Percentiles rank a stretch among this genome's conserved stretches.
phyloP scores from a whole-genome alignment of 2,113 vertebrate species.

The Vidua chalybeata region DNA sequence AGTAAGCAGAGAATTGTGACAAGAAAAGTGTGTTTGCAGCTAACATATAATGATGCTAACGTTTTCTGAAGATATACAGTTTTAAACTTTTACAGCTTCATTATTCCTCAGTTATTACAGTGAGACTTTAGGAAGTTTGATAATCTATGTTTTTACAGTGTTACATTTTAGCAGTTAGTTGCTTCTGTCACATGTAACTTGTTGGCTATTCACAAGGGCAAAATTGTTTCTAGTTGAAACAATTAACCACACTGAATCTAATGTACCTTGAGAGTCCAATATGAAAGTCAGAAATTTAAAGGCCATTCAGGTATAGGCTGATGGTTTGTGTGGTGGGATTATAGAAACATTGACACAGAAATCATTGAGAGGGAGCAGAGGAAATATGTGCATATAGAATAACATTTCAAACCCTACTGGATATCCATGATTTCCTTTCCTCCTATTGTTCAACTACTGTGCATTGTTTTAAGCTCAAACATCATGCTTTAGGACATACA shows the following conservation, averaged over 20 bases:
- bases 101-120: background rate
- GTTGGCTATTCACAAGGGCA: background rate
- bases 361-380: background rate
- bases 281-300: background rate
- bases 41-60: background rate
- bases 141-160: background rate
- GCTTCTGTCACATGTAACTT: background rate
- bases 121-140: background rate
- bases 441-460: background rate
- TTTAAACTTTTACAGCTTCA: background rate
- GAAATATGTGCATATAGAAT: background rate
- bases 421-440: background rate
- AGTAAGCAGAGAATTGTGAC: accelerated
- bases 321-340: background rate
- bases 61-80: background rate
- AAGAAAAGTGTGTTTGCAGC: background rate
- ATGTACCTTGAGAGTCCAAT: background rate
- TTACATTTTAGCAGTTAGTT: background rate
- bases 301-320: background rate
- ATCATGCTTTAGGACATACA: background rate
- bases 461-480: background rate
- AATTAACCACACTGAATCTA: background rate
- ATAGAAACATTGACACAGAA: background rate
- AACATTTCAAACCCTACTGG: background rate
- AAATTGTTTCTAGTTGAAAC: constrained; percentile 1